Percentiles rank a stretch among this genome's conserved stretches.
Evolutionary conservation across 2,888 invertebrate genomes (phyloP).

Genomic region (Pristionchus mayeri): DNA sequence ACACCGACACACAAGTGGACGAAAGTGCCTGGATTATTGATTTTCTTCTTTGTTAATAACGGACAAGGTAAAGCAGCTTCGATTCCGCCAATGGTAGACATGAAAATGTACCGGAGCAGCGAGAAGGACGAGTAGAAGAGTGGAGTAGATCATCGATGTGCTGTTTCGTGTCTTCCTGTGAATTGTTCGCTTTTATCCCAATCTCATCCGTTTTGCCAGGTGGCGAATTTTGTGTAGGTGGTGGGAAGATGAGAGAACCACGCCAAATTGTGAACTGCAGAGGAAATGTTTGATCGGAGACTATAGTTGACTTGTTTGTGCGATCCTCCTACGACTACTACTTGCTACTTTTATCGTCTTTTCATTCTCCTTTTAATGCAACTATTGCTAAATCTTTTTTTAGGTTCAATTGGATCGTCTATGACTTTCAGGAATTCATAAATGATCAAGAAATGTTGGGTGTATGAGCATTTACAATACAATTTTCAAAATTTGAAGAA

Average conservation of each 20-base stretch:
- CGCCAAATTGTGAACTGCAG: slow-evolving; percentile 17
- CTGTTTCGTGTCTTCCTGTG: neutral
- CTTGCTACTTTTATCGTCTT: too few relatives aligned
- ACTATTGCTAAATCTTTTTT: too few relatives aligned
- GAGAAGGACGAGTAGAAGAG: neutral
- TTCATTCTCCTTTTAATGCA: too few relatives aligned
- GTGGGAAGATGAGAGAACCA: neutral
- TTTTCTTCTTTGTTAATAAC: too few relatives aligned
- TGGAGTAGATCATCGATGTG: neutral
- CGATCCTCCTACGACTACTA: too few relatives aligned
- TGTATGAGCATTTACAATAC: too few relatives aligned
- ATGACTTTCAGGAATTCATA: too few relatives aligned
- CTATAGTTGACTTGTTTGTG: slow-evolving; percentile 3
- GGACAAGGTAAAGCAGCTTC: too few relatives aligned
- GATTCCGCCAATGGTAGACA: neutral
- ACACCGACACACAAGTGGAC: neutral
- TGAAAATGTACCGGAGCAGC: neutral
- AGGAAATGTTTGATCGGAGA: neutral
- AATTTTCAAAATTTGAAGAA: too few relatives aligned
- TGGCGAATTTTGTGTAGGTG: neutral
- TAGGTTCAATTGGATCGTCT: neutral
- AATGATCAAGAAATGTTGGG: too few relatives aligned
- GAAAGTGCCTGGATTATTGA: neutral
- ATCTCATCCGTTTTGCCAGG: neutral
- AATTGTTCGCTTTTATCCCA: neutral